A percentile compares a stretch with the other conserved stretches of the same genome.
Evolutionary conservation across 2,888 invertebrate genomes (phyloP).

Genomic region (Strigamia transsilvanica): DNA sequence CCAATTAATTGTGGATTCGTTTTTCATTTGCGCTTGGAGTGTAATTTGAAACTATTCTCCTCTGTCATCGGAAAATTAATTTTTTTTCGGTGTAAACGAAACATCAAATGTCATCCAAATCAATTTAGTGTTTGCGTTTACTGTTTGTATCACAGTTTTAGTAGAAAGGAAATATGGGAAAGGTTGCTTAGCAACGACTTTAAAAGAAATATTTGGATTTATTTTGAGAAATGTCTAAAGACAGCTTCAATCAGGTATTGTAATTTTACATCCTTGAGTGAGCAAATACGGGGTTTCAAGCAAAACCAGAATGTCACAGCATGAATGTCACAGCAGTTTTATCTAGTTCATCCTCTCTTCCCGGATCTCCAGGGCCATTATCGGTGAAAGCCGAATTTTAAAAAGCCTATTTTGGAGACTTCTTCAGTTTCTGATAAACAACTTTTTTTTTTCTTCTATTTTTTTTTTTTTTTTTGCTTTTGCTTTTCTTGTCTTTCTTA

Average conservation of each 20-base stretch:
- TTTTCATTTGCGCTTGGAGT: neutral
- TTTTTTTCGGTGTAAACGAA: neutral
- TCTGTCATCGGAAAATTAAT: neutral
- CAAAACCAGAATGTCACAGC: slow-evolving; percentile 5
- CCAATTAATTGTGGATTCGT: slow-evolving; percentile 9
- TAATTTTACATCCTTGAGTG: neutral
- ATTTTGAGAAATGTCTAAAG: neutral
- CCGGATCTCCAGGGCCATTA: neutral
- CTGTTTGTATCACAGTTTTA: neutral
- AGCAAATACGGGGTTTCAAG: neutral
- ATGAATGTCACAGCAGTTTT: neutral
- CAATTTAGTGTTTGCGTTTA: neutral
- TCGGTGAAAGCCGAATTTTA: slow-evolving; percentile 5
- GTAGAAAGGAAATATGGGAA: neutral
- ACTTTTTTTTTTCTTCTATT: neutral
- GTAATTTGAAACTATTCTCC: neutral
- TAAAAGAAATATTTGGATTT: neutral
- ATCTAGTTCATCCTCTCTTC: neutral
- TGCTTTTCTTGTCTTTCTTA: neutral
- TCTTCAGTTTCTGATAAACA: neutral
- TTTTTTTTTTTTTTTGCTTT: neutral
- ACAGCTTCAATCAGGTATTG: slow-evolving; percentile 6
- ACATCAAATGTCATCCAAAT: neutral
- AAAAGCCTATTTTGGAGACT: neutral
- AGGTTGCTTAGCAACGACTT: slow-evolving; percentile 12